A percentile compares a stretch with the other conserved stretches of the same genome.
These are phyloP conservation scores for Brienomyrus longianalis DNA, from an alignment of 2,113 vertebrate genomes.

Conservation along the genomic window DNA sequence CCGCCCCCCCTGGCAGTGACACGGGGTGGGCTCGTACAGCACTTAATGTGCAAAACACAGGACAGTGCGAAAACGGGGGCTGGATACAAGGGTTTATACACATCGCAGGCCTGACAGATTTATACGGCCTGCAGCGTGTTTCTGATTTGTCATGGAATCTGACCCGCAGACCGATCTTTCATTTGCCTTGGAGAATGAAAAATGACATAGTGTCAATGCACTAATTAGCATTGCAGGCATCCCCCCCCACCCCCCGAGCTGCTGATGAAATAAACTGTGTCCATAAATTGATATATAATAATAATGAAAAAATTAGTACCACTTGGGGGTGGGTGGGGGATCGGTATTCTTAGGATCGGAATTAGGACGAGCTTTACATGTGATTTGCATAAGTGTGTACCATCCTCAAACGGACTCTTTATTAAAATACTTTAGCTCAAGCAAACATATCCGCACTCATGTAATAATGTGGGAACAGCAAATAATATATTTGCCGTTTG, in stretches of 20 bases:
- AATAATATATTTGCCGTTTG: neutral
- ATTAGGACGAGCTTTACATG: neutral
- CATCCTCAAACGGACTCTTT: neutral
- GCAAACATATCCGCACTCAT: neutral
- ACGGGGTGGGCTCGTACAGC: neutral
- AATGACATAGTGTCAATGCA: neutral
- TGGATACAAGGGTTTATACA: neutral
- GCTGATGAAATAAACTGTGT: neutral
- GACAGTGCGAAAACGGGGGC: neutral
- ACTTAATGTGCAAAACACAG: neutral
- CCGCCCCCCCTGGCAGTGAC: neutral
- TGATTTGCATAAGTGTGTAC: neutral
- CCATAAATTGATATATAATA: neutral
- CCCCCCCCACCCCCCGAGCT: neutral
- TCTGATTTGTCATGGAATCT: neutral
- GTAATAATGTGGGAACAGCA: neutral
- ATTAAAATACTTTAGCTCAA: neutral
- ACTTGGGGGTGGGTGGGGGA: neutral
- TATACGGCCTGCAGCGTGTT: neutral
- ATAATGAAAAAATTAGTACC: neutral
- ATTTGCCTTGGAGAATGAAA: neutral
- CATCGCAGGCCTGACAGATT: neutral
- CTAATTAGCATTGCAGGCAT: neutral
- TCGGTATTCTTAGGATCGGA: neutral
- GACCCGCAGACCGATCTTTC: neutral